Evolutionary conservation across 2,797 vertebrate genomes (phyloP).

Genomic region (Clarias platycephalus): DNA sequence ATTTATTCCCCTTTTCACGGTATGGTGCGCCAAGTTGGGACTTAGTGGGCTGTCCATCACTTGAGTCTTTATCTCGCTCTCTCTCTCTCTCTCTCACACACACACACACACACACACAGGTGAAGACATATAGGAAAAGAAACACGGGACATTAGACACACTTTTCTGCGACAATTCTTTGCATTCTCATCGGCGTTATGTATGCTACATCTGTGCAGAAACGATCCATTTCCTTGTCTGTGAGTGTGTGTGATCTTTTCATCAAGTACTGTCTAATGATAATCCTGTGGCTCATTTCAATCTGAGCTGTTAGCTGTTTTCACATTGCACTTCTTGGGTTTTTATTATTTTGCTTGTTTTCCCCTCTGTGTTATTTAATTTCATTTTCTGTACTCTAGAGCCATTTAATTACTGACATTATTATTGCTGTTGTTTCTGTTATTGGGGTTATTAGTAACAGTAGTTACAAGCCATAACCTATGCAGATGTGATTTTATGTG

Average conservation of each 20-base stretch:
- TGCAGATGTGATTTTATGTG: conserved; percentile 4
- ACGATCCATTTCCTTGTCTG: conserved; percentile 33
- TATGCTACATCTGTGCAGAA: conserved; percentile 42
- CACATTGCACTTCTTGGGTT: background rate
- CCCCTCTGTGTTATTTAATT: background rate
- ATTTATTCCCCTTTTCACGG: conserved; percentile 71
- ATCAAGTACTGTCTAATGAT: background rate
- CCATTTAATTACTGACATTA: background rate
- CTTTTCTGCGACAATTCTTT: conserved; percentile 24
- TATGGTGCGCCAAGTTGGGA: conserved; percentile 64
- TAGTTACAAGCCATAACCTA: background rate
- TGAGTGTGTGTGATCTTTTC: conserved; percentile 21
- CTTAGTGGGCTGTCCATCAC: conserved; percentile 62
- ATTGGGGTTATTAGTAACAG: background rate
- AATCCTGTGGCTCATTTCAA: background rate
- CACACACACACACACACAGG: conserved; percentile 20
- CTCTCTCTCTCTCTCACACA: background rate
- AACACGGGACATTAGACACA: conserved; percentile 9
- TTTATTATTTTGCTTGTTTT: background rate
- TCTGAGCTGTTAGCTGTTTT: background rate
- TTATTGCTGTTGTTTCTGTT: background rate
- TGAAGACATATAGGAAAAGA: conserved; percentile 8
- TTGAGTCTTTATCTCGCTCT: conserved; percentile 34
- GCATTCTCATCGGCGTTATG: conserved; percentile 29
- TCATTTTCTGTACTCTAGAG: background rate